Conservation (phyloP, 2,113 vertebrate genomes). For the Thomomys bottae region DNA sequence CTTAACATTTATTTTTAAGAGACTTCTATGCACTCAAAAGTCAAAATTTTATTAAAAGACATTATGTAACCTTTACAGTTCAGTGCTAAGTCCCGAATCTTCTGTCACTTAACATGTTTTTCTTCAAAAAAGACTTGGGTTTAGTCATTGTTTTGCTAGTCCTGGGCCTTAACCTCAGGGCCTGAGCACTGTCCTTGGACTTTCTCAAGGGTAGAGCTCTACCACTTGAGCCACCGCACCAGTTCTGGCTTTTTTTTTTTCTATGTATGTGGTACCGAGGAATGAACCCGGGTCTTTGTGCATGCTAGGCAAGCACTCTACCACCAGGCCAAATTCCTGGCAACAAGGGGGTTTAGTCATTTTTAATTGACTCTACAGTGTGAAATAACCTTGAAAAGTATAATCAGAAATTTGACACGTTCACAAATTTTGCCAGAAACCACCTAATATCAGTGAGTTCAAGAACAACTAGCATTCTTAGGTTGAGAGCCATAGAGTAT, state of each 20-base stretch:
- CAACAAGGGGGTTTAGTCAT: background rate
- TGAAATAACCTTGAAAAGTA: slow-evolving; percentile 13
- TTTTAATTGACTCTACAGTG: background rate
- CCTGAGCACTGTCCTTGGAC: no score
- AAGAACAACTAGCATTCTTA: background rate
- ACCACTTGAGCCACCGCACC: no score
- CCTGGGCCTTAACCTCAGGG: no score
- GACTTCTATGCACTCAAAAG: background rate
- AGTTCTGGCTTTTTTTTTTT: no score
- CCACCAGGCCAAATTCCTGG: no score
- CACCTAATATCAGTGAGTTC: background rate
- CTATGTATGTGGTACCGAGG: no score
- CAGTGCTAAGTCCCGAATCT: background rate
- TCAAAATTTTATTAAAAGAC: background rate
- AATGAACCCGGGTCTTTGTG: no score
- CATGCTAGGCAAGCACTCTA: no score
- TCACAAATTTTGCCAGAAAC: background rate
- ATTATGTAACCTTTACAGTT: background rate
- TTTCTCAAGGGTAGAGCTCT: no score
- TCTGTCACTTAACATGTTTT: background rate
- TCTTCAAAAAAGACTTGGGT: background rate
- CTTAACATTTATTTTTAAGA: background rate
- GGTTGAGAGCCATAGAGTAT: background rate
- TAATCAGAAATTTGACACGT: slow-evolving; percentile 1
- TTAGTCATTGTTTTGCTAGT: no score